Evolutionary conservation across 2,888 invertebrate species (phyloP), one percentile per base, ranked within the genome.

Genomic region (Xanthia togata): DNA sequence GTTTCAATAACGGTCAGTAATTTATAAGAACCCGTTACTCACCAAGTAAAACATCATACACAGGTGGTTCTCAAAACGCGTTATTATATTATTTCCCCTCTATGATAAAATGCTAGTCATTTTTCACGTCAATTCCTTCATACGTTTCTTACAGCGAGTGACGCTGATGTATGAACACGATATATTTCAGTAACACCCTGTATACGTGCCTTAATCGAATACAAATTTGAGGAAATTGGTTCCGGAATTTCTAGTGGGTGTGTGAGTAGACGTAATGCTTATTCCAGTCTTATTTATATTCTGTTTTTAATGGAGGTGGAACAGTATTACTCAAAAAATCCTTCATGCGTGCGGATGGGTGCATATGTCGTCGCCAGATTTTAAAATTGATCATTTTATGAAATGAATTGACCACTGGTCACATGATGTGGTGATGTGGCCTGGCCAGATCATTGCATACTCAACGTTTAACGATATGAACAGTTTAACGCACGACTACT

Each of bases 151-250:
- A 84, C 85, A 86, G 76, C 71, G 44, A 73, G 55, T 88, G 93
- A 94, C 93, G 89, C 89, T 93, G 94, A 94, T 91, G 89, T 91
- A 94, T 93, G 85, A 88, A 85, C 59, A 80, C 84, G 88, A 92
- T 91, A 93, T 90, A 87, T 91, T 91, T 83, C 53, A 78, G 89
- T 87, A 91, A 90, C 92, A 90, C 76, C 84, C 88, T 90, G 89
- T 91, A 89, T 90, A 88, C 83, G 23, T 74, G 41, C 89, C 86
- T 88, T 93, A 94, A 94, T 94, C 93, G 93, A 93, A 93, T 93
- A 90, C 91, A 92, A 91, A 92, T 84, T n/a, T 73, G 70, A 17
- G 38, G 57, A 12, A 64, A 64, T 38, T 38, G n/a, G n/a, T 73
- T 71, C 5, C n/a, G 44, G 35, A 73, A 69, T 41, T 67, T 50